Percentiles rank a stretch among this genome's conserved stretches.
phyloP scores from a whole-genome alignment of 2,797 vertebrate genomes.

The Craterocephalus amniculus region DNA sequence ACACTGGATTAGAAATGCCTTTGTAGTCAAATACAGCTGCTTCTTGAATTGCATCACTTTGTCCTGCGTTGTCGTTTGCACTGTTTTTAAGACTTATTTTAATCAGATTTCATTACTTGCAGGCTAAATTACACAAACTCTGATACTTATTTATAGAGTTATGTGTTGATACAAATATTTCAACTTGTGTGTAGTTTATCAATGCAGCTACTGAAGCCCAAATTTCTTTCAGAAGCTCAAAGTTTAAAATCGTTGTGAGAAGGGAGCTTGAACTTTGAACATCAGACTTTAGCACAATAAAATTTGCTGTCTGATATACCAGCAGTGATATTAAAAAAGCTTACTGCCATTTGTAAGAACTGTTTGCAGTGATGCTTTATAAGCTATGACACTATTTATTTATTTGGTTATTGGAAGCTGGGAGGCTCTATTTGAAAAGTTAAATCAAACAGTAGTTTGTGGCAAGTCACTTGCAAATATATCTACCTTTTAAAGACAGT shows the following conservation, averaged over 20 bases:
- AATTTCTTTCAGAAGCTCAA: background rate
- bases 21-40: constrained; percentile 88
- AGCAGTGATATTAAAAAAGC: background rate
- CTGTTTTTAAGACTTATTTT: background rate
- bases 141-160: constrained; percentile 3
- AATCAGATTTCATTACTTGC: background rate
- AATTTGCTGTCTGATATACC: background rate
- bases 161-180: background rate
- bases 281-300: background rate
- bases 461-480: background rate
- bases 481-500: background rate
- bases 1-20: constrained; percentile 88
- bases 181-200: background rate
- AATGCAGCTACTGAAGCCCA: background rate
- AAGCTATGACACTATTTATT: too few relatives aligned
- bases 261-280: background rate
- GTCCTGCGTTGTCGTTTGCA: constrained; percentile 67
- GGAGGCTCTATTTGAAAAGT: too few relatives aligned
- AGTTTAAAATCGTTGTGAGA: background rate
- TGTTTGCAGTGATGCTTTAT: background rate
- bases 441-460: too few relatives aligned
- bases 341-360: background rate
- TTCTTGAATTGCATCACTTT: constrained; percentile 80
- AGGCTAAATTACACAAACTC: background rate
- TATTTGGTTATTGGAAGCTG: too few relatives aligned